phyloP scores from a whole-genome alignment of 2,888 invertebrate genomes.

The Selenia dentaria region DNA sequence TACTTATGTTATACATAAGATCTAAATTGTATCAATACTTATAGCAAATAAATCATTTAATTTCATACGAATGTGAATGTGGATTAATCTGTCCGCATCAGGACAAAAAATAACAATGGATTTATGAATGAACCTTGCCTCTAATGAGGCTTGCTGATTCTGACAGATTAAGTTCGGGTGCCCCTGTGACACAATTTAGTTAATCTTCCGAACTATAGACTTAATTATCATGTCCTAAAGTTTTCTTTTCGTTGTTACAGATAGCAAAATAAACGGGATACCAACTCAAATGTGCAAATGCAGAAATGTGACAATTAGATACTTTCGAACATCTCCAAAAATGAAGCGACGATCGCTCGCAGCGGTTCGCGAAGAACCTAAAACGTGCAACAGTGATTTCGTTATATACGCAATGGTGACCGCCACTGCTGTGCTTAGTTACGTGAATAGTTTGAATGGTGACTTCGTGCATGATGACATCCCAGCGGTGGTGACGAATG shows the following conservation, averaged over 20 bases:
- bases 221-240: too few relatives aligned
- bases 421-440: slow-evolving; percentile 88
- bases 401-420: slow-evolving; percentile 87
- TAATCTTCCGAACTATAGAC: too few relatives aligned
- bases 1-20: too few relatives aligned
- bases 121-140: too few relatives aligned
- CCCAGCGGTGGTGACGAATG: slow-evolving; percentile 92
- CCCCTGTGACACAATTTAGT: too few relatives aligned
- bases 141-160: too few relatives aligned
- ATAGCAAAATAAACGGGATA: slow-evolving; percentile 15
- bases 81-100: too few relatives aligned
- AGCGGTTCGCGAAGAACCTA: slow-evolving; percentile 67
- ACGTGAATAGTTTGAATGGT: slow-evolving; percentile 90
- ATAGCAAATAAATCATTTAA: too few relatives aligned
- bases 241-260: slow-evolving; percentile 52
- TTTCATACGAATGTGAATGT: too few relatives aligned
- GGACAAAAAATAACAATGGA: too few relatives aligned
- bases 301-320: slow-evolving; percentile 67
- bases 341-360: slow-evolving; percentile 78
- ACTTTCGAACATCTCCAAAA: slow-evolving; percentile 53
- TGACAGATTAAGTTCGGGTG: too few relatives aligned
- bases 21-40: too few relatives aligned
- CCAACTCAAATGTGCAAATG: slow-evolving; percentile 72
- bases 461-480: slow-evolving; percentile 96
- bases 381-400: slow-evolving; percentile 69